Evolutionary conservation across 2,113 vertebrate species (phyloP).

Genomic region (Phyllopteryx taeniolatus): DNA sequence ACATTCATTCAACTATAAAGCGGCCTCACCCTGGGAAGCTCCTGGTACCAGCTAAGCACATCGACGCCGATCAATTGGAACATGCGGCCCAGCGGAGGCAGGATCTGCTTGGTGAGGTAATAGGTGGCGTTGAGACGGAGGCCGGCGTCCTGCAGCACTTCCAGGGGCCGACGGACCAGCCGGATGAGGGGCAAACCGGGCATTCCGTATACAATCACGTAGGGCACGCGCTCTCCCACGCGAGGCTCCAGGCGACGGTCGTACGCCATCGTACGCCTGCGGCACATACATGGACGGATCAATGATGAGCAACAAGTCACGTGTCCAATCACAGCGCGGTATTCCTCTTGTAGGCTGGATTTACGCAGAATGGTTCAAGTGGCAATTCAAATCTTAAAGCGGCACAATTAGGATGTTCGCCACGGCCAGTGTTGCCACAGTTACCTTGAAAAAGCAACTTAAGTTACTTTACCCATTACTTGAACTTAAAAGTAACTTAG

Average conservation of each 20-base stretch:
- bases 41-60: slow-evolving; percentile 94
- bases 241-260: slow-evolving; percentile 92
- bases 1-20: background rate
- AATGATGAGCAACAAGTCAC: background rate
- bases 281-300: too few species aligned
- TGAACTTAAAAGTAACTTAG: too few species aligned
- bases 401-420: too few species aligned
- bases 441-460: too few species aligned
- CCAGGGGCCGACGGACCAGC: slow-evolving; percentile 85
- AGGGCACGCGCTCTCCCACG: slow-evolving; percentile 92
- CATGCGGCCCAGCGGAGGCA: slow-evolving; percentile 87
- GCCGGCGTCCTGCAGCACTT: slow-evolving; percentile 85
- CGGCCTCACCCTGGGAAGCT: slow-evolving; percentile 86
- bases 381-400: too few species aligned
- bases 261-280: slow-evolving; percentile 85
- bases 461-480: too few species aligned
- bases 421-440: too few species aligned
- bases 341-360: too few species aligned
- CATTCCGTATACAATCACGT: slow-evolving; percentile 87
- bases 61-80: slow-evolving; percentile 95
- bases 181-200: slow-evolving; percentile 95
- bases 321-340: too few species aligned
- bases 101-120: slow-evolving; percentile 96
- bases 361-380: too few species aligned
- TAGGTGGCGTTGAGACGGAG: slow-evolving; percentile 89